Conservation (phyloP, 2,888 invertebrate species). For the Aphodius granarius region DNA sequence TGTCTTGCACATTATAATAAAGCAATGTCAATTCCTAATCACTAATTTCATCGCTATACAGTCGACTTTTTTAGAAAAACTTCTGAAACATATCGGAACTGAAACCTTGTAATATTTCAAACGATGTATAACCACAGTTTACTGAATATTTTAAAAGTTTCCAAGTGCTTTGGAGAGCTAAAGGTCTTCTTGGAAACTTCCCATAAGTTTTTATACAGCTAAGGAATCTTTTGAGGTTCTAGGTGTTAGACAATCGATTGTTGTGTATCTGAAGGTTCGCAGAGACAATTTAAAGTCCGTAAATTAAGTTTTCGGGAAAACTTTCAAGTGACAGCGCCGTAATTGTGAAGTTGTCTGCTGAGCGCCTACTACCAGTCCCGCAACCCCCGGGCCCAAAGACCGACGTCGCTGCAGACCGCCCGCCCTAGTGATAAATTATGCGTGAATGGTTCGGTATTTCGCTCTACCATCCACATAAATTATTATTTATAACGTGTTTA, state of each 20-base stretch:
- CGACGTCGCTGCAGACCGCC: not conserved
- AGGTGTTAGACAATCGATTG: conserved; percentile 38
- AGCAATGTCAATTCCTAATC: too few relatives aligned
- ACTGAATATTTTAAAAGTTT: not conserved
- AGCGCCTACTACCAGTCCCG: conserved; percentile 15
- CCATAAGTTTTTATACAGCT: not conserved
- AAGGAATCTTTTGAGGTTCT: conserved; percentile 33
- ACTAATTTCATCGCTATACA: too few relatives aligned
- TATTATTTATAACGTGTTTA: conserved; percentile 40
- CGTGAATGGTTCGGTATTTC: conserved; percentile 35
- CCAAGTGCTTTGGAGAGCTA: not conserved
- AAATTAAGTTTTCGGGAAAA: conserved; percentile 46
- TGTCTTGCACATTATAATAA: too few relatives aligned
- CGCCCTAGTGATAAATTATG: conserved; percentile 30
- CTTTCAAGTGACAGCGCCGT: conserved; percentile 45
- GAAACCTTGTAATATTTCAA: too few relatives aligned
- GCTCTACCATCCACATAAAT: conserved; percentile 36
- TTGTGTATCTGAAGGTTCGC: conserved; percentile 44
- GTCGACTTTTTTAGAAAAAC: too few relatives aligned
- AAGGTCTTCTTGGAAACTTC: not conserved
- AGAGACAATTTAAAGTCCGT: conserved; percentile 45
- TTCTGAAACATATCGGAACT: too few relatives aligned
- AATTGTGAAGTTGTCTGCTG: conserved; percentile 45
- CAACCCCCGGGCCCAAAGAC: conserved; percentile 4
- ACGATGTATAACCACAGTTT: not conserved